Percentiles rank a stretch among this genome's conserved stretches.
phyloP scores from a whole-genome alignment of 1,140 invertebrate species.

The Chlorops oryzae region DNA sequence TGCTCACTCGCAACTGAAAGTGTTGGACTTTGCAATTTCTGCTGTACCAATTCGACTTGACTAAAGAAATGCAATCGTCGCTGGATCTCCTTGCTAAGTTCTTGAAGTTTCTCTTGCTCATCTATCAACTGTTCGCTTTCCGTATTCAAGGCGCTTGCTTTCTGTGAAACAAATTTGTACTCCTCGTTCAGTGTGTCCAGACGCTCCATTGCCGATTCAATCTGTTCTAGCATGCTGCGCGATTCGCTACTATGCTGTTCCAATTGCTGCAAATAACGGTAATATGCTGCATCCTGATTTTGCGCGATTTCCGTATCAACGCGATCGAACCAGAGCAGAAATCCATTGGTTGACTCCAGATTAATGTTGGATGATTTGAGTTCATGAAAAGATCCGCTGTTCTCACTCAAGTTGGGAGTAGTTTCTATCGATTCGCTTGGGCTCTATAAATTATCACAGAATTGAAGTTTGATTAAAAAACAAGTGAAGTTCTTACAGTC shows the following conservation, averaged over 20 bases:
- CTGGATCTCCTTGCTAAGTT: constrained; percentile 71
- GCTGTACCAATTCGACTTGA: constrained; percentile 72
- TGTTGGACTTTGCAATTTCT: constrained; percentile 71
- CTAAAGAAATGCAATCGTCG: constrained; percentile 78
- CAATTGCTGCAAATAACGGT: constrained; percentile 63
- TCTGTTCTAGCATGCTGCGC: constrained; percentile 60
- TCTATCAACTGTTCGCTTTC: constrained; percentile 83
- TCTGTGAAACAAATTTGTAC: constrained; percentile 79
- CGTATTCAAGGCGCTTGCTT: constrained; percentile 82
- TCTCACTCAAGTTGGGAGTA: too few relatives aligned
- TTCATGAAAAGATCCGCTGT: too few relatives aligned
- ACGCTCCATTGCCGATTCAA: constrained; percentile 64
- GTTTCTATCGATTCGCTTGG: too few relatives aligned
- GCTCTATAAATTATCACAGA: too few relatives aligned
- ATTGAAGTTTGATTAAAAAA: too few relatives aligned
- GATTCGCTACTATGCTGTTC: constrained; percentile 64
- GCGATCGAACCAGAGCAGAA: constrained; percentile 37
- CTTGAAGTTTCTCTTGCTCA: constrained; percentile 77
- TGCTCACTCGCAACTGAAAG: constrained; percentile 75
- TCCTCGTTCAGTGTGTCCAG: constrained; percentile 66
- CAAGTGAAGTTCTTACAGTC: too few relatives aligned
- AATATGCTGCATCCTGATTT: constrained; percentile 42
- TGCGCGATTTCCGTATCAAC: constrained; percentile 43
- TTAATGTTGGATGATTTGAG: too few relatives aligned
- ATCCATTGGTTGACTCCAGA: constrained; percentile 47